A percentile compares a stretch with the other conserved stretches of the same genome.
Evolutionary conservation across 2,113 vertebrate genomes (phyloP).

Genomic region (Phyllopteryx taeniolatus): DNA sequence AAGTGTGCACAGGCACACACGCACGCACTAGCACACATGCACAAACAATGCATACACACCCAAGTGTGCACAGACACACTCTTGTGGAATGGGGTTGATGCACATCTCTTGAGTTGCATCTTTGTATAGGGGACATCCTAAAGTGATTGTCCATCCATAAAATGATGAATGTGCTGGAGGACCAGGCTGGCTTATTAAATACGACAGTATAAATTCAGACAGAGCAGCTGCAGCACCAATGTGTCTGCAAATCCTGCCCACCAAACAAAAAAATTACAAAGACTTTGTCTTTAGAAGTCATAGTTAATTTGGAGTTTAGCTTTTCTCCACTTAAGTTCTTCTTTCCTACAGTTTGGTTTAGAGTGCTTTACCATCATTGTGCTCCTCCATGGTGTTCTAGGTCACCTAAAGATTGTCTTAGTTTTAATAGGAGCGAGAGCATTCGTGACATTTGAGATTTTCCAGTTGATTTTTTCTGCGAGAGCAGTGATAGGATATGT

Average conservation of each 20-base stretch:
- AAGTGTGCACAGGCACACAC: neutral
- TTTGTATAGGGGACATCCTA: slow-evolving; percentile 8
- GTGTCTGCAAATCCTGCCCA: slow-evolving; percentile 19
- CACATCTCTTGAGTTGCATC: neutral
- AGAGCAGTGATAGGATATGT: too few relatives aligned
- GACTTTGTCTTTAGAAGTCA: too few relatives aligned
- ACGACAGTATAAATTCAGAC: slow-evolving; percentile 24
- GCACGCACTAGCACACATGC: neutral
- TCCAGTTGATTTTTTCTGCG: too few relatives aligned
- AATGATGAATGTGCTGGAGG: neutral
- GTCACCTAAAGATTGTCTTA: too few relatives aligned
- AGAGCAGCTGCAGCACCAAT: slow-evolving; percentile 15
- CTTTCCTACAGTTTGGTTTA: too few relatives aligned
- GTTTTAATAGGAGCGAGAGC: too few relatives aligned
- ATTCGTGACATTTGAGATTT: too few relatives aligned
- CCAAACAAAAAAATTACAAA: too few relatives aligned
- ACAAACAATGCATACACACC: neutral
- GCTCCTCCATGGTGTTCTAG: too few relatives aligned
- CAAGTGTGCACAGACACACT: neutral
- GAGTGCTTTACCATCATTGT: too few relatives aligned
- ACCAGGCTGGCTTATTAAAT: slow-evolving; percentile 24
- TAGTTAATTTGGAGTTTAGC: too few relatives aligned
- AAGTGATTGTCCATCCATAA: neutral
- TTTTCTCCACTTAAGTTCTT: too few relatives aligned
- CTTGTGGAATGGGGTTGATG: neutral